Percentiles rank a stretch among this genome's conserved stretches.
These are phyloP conservation scores for Chrysaora quinquecirrha DNA, from an alignment of 30 jellyfish, hydroid and myxozoan genomes.

Conservation along the genomic window DNA sequence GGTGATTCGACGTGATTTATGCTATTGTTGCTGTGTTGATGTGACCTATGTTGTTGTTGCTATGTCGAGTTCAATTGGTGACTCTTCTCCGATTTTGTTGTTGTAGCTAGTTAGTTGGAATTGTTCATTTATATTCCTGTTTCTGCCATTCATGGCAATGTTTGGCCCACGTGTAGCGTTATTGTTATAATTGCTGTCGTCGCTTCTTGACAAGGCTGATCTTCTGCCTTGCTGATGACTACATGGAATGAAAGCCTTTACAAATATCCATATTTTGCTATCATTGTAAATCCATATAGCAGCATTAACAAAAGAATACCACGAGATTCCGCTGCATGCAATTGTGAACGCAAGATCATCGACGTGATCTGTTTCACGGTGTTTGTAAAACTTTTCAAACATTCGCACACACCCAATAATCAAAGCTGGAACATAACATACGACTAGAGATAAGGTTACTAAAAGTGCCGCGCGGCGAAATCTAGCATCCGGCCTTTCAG, in stretches of 20 bases:
- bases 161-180: too few relatives aligned
- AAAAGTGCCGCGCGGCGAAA: not conserved
- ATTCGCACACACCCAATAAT: not conserved
- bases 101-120: too few relatives aligned
- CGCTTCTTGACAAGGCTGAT: too few relatives aligned
- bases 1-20: too few relatives aligned
- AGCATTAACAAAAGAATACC: not conserved
- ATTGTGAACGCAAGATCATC: not conserved
- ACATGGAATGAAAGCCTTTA: not conserved
- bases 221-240: too few relatives aligned
- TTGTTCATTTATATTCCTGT: too few relatives aligned
- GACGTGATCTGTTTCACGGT: not conserved
- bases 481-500: not conserved
- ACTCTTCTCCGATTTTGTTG: too few relatives aligned
- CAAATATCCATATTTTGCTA: not conserved
- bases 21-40: too few relatives aligned
- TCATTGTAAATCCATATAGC: not conserved
- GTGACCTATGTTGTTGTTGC: too few relatives aligned
- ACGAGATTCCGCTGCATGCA: not conserved
- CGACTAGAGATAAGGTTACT: not conserved
- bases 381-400: not conserved
- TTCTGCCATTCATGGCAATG: too few relatives aligned
- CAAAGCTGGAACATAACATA: conserved; percentile 23
- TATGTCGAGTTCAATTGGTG: too few relatives aligned
- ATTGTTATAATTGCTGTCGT: too few relatives aligned